A percentile compares a stretch with the other conserved stretches of the same genome.
These are phyloP conservation scores for Tachypleus tridentatus DNA, from an alignment of 1,140 invertebrate species.

Conservation along the genomic window DNA sequence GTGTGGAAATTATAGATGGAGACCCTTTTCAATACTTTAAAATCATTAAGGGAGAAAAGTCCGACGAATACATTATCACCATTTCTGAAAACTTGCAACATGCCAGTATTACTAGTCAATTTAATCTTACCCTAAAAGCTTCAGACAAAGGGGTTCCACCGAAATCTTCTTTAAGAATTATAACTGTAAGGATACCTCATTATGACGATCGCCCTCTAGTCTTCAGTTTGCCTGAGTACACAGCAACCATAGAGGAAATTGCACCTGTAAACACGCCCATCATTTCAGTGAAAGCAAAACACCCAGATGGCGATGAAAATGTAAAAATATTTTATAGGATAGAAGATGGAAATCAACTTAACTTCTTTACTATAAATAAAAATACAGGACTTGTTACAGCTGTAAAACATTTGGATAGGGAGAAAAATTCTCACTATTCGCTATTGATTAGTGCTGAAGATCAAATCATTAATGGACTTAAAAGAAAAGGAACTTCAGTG, in stretches of 20 bases:
- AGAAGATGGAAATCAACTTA: slow-evolving; percentile 78
- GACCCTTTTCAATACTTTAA: slow-evolving; percentile 77
- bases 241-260: slow-evolving; percentile 72
- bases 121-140: slow-evolving; percentile 13
- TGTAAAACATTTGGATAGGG: slow-evolving; percentile 69
- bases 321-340: slow-evolving; percentile 78
- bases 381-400: slow-evolving; percentile 82
- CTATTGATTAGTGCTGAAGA: slow-evolving; percentile 69
- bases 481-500: slow-evolving; percentile 65
- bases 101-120: slow-evolving; percentile 52
- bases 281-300: slow-evolving; percentile 68
- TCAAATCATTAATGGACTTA: slow-evolving; percentile 60
- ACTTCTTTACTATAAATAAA: slow-evolving; percentile 73
- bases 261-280: slow-evolving; percentile 77
- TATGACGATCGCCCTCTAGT: slow-evolving; percentile 60
- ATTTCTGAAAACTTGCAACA: not conserved
- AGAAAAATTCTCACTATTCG: slow-evolving; percentile 73
- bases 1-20: slow-evolving; percentile 73
- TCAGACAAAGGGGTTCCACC: slow-evolving; percentile 15
- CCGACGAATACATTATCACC: slow-evolving; percentile 36
- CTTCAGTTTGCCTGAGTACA: slow-evolving; percentile 76
- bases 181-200: no score
- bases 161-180: slow-evolving; percentile 5
- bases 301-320: slow-evolving; percentile 71
- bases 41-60: slow-evolving; percentile 37